Evolutionary conservation across 2,888 invertebrate species (phyloP), one percentile per base, ranked within the genome.

Genomic region (Pseudolycoriella hygida): DNA sequence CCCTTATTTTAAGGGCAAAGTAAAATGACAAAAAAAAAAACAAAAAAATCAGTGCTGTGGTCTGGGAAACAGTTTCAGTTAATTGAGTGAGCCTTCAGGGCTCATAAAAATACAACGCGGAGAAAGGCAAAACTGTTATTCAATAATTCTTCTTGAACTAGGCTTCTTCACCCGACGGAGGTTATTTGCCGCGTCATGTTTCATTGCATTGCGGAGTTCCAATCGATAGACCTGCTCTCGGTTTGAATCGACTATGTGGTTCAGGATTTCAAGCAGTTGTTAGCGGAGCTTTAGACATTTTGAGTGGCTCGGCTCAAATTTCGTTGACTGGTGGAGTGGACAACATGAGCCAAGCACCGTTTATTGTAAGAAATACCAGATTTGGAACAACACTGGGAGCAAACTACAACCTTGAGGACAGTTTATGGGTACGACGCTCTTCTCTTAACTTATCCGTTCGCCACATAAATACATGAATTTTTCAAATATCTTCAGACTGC

Each of bases 191-290:
- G 0, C 77, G 97, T 8, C 96, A 97, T 63, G 80, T 84, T n/a
- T 74, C 79, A 1, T 71, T 98, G 15, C 75, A 80, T 54, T 74
- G 77, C 51, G 94, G 93, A 40, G 77, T 97, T 45, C 90, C 93
- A 6, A 66, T 80, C 51, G 82, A 87, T 40, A 77, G 69, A 48
- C 93, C 94, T 2, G 92, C 88, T 1, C 68, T 90, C 2, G 80
- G 81, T 43, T 75, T 98, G 42, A 98, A 97, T 69, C 71, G 97
- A 50, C 71, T 98, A 15, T 98, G 98, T 64, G 98, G 97, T 14
- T 94, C 94, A 25, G 97, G 97, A 2, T 98, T 98, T 66, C 97
- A 98, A 62, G 77, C 97, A 0, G 71, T 98, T 49, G 77, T 94
- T 15, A 90, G 80, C 68, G 87, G 83, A 45, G 83, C 85, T 32